These are phyloP conservation scores for Drosophila subobscura DNA, from an alignment of 1,140 invertebrate genomes.

Conservation along the genomic window DNA sequence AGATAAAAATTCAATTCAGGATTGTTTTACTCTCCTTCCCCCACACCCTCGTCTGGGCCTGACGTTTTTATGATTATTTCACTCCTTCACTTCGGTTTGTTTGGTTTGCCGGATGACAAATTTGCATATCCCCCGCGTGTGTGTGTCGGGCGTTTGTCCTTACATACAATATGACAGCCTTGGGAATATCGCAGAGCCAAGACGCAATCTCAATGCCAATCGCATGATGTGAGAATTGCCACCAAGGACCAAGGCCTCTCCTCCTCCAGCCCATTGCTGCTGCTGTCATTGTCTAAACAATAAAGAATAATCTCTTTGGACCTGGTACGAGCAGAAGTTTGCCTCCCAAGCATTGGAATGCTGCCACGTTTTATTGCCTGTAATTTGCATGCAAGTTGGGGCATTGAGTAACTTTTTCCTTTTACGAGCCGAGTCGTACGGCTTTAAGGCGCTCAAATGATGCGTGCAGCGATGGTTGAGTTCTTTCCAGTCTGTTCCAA, in stretches of 20 bases:
- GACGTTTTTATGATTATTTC: constrained; percentile 83
- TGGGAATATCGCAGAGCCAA: constrained; percentile 70
- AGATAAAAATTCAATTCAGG: constrained; percentile 83
- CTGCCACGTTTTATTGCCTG: constrained; percentile 76
- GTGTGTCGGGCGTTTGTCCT: constrained; percentile 21
- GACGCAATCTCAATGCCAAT: constrained; percentile 72
- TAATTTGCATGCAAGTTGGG: constrained; percentile 79
- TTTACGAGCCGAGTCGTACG: constrained; percentile 44
- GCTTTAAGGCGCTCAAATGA: constrained; percentile 68
- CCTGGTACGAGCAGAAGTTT: constrained; percentile 57
- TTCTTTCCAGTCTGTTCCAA: constrained; percentile 9
- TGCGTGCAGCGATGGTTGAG: constrained; percentile 52
- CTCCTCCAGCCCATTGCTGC: background rate
- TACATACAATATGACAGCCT: constrained; percentile 79
- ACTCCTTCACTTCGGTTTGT: constrained; percentile 69
- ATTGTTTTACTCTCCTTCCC: constrained; percentile 34
- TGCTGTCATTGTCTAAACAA: constrained; percentile 63
- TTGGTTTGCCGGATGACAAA: constrained; percentile 72
- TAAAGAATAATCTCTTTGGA: constrained; percentile 77
- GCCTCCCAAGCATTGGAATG: constrained; percentile 53
- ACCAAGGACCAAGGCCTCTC: constrained; percentile 54
- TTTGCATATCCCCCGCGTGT: constrained; percentile 66
- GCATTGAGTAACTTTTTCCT: constrained; percentile 65
- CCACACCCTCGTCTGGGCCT: constrained; percentile 1
- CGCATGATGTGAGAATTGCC: constrained; percentile 80